Percentiles rank a stretch among this genome's conserved stretches.
These are phyloP conservation scores for Platysternon megacephalum DNA, from an alignment of 2,113 vertebrate genomes.

Conservation along the genomic window DNA sequence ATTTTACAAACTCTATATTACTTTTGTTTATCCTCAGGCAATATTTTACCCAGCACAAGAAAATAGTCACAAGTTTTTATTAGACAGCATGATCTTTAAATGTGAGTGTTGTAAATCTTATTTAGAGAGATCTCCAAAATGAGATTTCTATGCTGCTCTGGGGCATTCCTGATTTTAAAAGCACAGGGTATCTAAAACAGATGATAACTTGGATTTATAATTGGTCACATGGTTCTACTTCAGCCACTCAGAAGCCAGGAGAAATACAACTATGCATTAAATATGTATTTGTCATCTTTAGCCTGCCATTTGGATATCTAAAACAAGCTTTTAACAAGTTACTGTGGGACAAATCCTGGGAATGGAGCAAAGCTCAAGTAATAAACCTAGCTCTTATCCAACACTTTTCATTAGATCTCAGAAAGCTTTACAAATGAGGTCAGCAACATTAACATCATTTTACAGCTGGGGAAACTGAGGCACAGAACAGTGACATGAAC, in stretches of 20 bases:
- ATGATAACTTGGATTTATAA: constrained; percentile 52
- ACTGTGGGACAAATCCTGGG: too few relatives aligned
- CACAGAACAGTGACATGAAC: background rate
- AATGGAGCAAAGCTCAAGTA: too few relatives aligned
- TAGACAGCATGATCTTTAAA: constrained; percentile 38
- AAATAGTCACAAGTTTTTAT: constrained; percentile 26
- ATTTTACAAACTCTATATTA: constrained; percentile 39
- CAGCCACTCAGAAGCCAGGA: background rate
- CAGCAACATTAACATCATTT: background rate
- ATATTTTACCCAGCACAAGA: constrained; percentile 16
- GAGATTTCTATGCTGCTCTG: background rate
- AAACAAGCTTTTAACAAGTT: background rate
- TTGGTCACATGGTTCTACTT: background rate
- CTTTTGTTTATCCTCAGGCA: constrained; percentile 26
- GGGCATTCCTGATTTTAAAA: constrained; percentile 33
- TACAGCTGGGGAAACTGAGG: background rate
- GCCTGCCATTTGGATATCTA: background rate
- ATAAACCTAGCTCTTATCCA: background rate
- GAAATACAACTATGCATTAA: background rate
- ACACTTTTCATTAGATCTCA: background rate
- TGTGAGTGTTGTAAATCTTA: constrained; percentile 14
- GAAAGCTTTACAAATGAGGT: background rate
- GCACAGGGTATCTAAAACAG: constrained; percentile 9
- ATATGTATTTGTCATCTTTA: background rate
- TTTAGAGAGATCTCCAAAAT: constrained; percentile 6